Evolutionary conservation across 2,113 vertebrate species (phyloP).

Genomic region (Tursiops truncatus): DNA sequence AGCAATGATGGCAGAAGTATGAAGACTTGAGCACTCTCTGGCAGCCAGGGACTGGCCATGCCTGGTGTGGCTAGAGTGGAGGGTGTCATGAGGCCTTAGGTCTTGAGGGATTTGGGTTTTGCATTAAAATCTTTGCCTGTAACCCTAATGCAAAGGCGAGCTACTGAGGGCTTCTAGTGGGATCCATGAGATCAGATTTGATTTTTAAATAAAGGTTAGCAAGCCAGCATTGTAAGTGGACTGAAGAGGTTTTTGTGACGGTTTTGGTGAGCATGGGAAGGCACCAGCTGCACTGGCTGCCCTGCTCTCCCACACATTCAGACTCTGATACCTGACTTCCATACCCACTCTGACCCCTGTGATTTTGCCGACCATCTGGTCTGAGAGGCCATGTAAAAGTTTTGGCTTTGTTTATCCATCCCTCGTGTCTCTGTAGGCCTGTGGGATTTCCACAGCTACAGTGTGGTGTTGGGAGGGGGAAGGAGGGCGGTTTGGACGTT

Average conservation of each 20-base stretch:
- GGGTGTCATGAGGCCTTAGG: not conserved
- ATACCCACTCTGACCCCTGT: not conserved
- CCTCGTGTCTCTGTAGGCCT: not conserved
- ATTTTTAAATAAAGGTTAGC: not conserved
- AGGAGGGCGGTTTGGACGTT: not conserved
- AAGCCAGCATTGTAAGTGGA: not conserved
- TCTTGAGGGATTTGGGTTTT: not conserved
- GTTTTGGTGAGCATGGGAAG: not conserved
- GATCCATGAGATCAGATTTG: not conserved
- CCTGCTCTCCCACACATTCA: rapidly evolving
- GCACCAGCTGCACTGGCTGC: not conserved
- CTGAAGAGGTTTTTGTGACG: not conserved
- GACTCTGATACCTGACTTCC: not conserved
- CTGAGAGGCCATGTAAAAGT: not conserved
- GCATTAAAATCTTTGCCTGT: not conserved
- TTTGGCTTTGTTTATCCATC: not conserved
- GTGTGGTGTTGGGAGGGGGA: not conserved
- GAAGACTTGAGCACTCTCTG: not conserved
- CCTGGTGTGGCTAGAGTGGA: no score
- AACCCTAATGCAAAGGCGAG: not conserved
- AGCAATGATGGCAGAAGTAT: not conserved
- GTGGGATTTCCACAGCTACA: not conserved
- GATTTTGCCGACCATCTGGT: not conserved
- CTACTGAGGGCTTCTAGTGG: not conserved
- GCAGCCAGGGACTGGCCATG: not conserved